Evolutionary conservation across 2,113 vertebrate genomes (phyloP).

Genomic region (Synodontis membranacea): DNA sequence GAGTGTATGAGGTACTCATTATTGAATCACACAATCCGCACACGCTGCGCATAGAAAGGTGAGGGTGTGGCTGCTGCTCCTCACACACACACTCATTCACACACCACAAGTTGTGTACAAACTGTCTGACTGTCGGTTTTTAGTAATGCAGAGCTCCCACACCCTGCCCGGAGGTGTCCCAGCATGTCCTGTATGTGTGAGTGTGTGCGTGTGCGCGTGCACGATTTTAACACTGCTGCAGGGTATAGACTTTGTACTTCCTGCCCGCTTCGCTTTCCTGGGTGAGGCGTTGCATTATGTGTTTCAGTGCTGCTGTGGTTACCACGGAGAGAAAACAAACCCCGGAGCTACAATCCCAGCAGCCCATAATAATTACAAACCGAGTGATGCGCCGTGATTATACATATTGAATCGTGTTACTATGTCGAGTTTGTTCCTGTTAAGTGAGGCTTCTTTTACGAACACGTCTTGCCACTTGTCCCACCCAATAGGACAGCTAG

Average conservation of each 20-base stretch:
- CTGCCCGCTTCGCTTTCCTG: not conserved
- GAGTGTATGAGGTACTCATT: slow-evolving; percentile 71
- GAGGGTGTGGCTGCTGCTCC: slow-evolving; percentile 28
- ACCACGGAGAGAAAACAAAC: slow-evolving; percentile 14
- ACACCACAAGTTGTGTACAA: slow-evolving; percentile 36
- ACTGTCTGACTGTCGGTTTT: slow-evolving; percentile 24
- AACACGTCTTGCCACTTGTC: not conserved
- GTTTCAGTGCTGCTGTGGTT: slow-evolving; percentile 7
- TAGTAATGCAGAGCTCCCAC: slow-evolving; percentile 22
- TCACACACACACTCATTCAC: slow-evolving; percentile 11
- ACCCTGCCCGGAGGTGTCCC: slow-evolving; percentile 42
- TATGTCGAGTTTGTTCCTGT: not conserved
- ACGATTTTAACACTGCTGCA: slow-evolving; percentile 11
- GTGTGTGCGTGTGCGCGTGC: slow-evolving; percentile 13
- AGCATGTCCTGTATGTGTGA: slow-evolving; percentile 19
- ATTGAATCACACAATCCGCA: slow-evolving; percentile 79
- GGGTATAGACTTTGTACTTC: slow-evolving; percentile 41
- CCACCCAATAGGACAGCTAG: not conserved
- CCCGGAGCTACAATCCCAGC: not conserved
- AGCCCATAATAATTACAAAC: slow-evolving; percentile 12
- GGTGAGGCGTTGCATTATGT: slow-evolving; percentile 1
- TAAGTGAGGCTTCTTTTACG: not conserved
- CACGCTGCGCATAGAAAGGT: slow-evolving; percentile 39
- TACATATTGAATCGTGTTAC: not conserved
- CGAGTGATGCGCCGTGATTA: not conserved